These are phyloP conservation scores for Amiota communis DNA, from an alignment of 2,888 invertebrate genomes.

Conservation along the genomic window DNA sequence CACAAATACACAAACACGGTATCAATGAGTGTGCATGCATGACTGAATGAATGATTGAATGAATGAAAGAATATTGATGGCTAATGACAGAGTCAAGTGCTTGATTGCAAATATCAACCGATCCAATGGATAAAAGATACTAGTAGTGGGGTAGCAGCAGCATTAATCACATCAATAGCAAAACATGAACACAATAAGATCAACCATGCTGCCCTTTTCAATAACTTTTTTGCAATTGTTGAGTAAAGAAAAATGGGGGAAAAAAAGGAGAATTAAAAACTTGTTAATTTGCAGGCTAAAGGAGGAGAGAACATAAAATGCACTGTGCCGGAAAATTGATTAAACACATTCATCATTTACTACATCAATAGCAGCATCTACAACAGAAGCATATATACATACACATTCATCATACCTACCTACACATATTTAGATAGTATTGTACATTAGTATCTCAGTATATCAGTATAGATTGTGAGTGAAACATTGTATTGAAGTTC, in stretches of 20 bases:
- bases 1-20: too few species aligned
- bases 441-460: neutral
- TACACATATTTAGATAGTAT: neutral
- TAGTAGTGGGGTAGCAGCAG: conserved; percentile 24
- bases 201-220: conserved; percentile 1
- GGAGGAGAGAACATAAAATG: neutral
- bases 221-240: neutral
- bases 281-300: neutral
- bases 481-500: too few species aligned
- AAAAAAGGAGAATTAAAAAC: neutral
- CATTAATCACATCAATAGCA: conserved; percentile 8
- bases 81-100: conserved; percentile 49
- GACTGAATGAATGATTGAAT: too few species aligned
- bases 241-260: neutral
- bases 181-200: neutral
- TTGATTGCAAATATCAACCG: conserved; percentile 4
- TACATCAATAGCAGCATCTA: neutral
- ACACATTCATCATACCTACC: neutral
- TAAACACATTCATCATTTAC: conserved; percentile 60
- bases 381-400: neutral
- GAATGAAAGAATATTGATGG: too few species aligned
- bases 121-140: neutral
- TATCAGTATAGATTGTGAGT: neutral
- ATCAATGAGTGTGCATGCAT: too few species aligned
- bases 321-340: conserved; percentile 54